These are phyloP conservation scores for Ibycter americanus DNA, from an alignment of 2,797 vertebrate species.

Conservation along the genomic window DNA sequence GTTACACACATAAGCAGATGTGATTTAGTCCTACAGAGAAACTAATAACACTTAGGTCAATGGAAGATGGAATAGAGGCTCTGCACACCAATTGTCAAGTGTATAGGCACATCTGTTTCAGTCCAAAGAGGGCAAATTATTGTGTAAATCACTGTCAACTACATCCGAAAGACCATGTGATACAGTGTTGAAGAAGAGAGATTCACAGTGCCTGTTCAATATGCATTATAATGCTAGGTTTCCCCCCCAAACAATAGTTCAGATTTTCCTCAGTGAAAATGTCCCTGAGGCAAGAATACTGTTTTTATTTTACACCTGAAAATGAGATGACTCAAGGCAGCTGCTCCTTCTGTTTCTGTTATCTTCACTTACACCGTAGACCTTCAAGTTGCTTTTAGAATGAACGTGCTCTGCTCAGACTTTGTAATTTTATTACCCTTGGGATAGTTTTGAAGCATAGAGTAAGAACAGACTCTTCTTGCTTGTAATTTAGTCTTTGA, in stretches of 20 bases:
- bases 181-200: not conserved
- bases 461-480: constrained; percentile 26
- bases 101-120: not conserved
- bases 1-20: not conserved
- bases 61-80: not conserved
- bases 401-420: not conserved
- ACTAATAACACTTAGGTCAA: not conserved
- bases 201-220: not conserved
- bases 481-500: constrained; percentile 53
- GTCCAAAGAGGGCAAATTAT: not conserved
- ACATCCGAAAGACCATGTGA: not conserved
- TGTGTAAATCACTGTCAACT: not conserved
- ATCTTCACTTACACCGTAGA: not conserved
- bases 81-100: not conserved
- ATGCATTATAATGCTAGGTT: not conserved
- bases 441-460: constrained; percentile 44
- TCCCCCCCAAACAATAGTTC: not conserved
- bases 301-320: not conserved
- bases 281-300: not conserved
- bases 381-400: not conserved
- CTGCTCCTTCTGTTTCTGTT: not conserved
- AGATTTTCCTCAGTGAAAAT: not conserved
- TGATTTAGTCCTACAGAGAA: not conserved
- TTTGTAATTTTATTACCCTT: constrained; percentile 53
- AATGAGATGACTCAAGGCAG: not conserved